These are phyloP conservation scores for Zosterops hypoxanthus DNA, from an alignment of 2,113 vertebrate genomes.

Conservation along the genomic window DNA sequence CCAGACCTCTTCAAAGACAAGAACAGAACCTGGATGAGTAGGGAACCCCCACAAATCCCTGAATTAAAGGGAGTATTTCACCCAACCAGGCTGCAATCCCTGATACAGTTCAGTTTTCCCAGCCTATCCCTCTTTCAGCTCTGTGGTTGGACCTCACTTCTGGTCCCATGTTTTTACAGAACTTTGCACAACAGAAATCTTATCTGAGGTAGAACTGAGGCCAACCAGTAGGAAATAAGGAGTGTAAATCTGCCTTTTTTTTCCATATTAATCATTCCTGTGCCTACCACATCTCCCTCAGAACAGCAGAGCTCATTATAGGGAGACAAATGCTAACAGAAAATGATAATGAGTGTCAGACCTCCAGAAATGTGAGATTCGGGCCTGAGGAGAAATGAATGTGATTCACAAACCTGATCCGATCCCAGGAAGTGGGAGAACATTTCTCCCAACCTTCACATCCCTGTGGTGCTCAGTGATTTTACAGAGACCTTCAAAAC, in stretches of 20 bases:
- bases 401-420: neutral
- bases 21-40: neutral
- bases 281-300: neutral
- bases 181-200: neutral
- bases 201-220: neutral
- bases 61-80: neutral
- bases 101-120: neutral
- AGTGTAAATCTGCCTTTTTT: neutral
- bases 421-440: neutral
- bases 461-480: neutral
- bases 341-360: neutral
- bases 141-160: neutral
- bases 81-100: neutral
- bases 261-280: neutral
- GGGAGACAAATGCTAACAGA: neutral
- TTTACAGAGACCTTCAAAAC: neutral
- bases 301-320: neutral
- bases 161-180: neutral
- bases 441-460: neutral
- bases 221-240: neutral
- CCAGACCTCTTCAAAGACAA: neutral
- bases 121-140: neutral
- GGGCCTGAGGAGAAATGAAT: neutral
- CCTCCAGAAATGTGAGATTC: neutral
- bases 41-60: neutral